These are phyloP conservation scores for Rafetus swinhoei DNA, from an alignment of 2,113 vertebrate species.

Conservation along the genomic window DNA sequence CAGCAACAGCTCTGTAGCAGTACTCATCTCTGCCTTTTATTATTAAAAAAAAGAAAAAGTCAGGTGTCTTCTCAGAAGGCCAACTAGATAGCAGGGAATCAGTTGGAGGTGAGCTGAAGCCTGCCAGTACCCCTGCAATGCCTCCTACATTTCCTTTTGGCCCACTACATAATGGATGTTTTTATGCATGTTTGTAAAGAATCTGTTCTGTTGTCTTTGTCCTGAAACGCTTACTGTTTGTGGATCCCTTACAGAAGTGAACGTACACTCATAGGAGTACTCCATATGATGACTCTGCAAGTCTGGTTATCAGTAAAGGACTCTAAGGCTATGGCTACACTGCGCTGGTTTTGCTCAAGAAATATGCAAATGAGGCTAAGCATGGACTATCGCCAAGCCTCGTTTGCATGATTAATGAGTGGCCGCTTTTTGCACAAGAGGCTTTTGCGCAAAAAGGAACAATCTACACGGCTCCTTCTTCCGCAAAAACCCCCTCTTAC, in stretches of 20 bases:
- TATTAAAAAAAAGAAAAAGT: neutral
- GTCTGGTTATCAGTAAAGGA: neutral
- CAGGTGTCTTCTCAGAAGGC: neutral
- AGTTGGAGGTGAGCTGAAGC: neutral
- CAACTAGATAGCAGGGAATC: neutral
- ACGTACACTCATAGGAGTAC: neutral
- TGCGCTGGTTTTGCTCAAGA: too few species aligned
- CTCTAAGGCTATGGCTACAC: neutral
- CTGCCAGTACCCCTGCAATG: neutral
- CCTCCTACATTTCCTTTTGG: neutral
- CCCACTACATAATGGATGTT: neutral
- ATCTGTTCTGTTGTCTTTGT: neutral
- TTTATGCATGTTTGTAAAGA: neutral
- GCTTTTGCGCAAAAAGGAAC: too few species aligned
- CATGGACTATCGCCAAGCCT: too few species aligned
- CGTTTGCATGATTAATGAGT: too few species aligned
- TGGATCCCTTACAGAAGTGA: neutral
- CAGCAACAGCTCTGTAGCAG: neutral
- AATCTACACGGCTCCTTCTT: too few species aligned
- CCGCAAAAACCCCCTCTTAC: too few species aligned
- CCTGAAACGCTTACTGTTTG: neutral
- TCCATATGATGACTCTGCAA: neutral
- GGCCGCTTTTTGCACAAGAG: too few species aligned
- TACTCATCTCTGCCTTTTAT: neutral
- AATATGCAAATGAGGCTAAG: too few species aligned